phyloP scores from a whole-genome alignment of 1,140 invertebrate species.

The Coenobita brevimanus region DNA sequence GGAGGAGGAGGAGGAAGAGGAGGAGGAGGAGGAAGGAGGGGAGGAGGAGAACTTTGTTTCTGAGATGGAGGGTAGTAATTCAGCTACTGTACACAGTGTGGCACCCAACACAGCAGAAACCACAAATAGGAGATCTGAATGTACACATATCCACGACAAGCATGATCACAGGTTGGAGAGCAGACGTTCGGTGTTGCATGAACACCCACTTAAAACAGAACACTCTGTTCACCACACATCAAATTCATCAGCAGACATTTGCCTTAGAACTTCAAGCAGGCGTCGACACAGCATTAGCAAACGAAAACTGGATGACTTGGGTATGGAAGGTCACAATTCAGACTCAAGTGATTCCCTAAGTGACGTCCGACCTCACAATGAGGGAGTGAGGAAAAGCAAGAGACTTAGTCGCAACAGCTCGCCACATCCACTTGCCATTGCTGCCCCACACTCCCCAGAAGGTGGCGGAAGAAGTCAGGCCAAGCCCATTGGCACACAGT shows the following conservation, averaged over 20 bases:
- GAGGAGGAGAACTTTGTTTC: too few species aligned
- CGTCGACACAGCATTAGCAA: conserved; percentile 51
- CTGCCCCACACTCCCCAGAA: conserved; percentile 46
- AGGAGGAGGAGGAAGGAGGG: too few species aligned
- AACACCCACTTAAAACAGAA: too few species aligned
- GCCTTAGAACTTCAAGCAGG: background rate
- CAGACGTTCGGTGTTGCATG: too few species aligned
- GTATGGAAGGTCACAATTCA: conserved; percentile 43
- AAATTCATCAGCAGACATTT: background rate
- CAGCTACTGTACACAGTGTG: too few species aligned
- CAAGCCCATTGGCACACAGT: conserved; percentile 46
- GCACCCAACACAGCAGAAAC: too few species aligned
- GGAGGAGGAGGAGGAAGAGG: too few species aligned
- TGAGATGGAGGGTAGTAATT: too few species aligned
- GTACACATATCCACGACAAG: too few species aligned
- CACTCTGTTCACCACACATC: background rate
- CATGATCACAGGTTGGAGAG: too few species aligned
- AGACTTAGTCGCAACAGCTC: conserved; percentile 53
- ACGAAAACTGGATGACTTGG: conserved; percentile 39
- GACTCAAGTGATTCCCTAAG: conserved; percentile 56
- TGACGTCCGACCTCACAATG: conserved; percentile 34
- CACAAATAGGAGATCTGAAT: too few species aligned
- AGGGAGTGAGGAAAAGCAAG: conserved; percentile 60
- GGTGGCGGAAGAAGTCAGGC: conserved; percentile 16
- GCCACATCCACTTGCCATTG: conserved; percentile 41